These are phyloP conservation scores for Amblyraja radiata DNA, from an alignment of 2,797 vertebrate genomes.

Conservation along the genomic window DNA sequence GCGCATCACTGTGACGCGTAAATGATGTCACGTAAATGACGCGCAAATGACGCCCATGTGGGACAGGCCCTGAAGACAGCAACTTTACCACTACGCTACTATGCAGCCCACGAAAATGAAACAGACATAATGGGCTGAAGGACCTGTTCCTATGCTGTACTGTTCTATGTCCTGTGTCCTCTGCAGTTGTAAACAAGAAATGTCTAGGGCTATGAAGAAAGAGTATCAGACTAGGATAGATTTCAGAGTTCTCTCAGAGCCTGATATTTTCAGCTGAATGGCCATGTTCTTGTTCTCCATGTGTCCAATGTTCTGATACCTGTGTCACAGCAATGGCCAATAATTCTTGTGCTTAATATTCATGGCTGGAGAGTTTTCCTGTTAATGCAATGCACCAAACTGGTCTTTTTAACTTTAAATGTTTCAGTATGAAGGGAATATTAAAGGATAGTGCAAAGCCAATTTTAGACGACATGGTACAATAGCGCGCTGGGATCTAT, in stretches of 20 bases:
- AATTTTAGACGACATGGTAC: neutral
- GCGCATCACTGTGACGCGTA: too few relatives aligned
- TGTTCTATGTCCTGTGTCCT: too few relatives aligned
- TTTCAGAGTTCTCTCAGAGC: neutral
- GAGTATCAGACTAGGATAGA: neutral
- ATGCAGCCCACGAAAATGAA: too few relatives aligned
- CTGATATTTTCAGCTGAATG: neutral
- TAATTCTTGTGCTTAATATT: neutral
- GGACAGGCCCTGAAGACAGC: too few relatives aligned
- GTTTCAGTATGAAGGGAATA: neutral
- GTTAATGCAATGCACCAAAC: neutral
- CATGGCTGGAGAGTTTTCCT: neutral
- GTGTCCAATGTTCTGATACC: neutral
- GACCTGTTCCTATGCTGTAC: too few relatives aligned
- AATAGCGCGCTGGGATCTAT: neutral
- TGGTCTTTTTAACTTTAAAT: neutral
- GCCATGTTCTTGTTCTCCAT: too few relatives aligned
- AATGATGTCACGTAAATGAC: too few relatives aligned
- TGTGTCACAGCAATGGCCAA: too few relatives aligned
- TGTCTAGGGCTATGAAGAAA: neutral
- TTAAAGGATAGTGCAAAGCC: neutral
- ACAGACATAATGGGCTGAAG: too few relatives aligned
- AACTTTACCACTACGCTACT: too few relatives aligned
- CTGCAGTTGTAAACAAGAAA: too few relatives aligned
- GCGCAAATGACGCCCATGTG: too few relatives aligned